Evolutionary conservation across 2,888 invertebrate species (phyloP).

Genomic region (Agrochola lota): DNA sequence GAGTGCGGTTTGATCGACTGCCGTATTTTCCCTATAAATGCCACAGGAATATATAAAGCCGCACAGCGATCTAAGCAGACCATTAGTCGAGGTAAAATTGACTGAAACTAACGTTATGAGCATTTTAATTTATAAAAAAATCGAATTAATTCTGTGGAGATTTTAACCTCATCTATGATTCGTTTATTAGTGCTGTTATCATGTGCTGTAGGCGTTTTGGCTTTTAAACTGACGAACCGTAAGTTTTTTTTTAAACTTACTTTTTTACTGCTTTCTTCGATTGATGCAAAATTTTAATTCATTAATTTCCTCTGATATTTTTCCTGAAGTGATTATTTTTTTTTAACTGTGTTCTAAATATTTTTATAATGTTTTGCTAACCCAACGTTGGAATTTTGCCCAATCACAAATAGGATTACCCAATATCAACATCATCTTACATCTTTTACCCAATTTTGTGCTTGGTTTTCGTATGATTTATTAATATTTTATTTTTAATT

Average conservation of each 20-base stretch:
- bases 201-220: conserved; percentile 42
- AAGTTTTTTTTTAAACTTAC: not conserved
- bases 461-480: not conserved
- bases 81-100: conserved; percentile 33
- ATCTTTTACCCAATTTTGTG: not conserved
- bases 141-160: not conserved
- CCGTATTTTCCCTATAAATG: conserved; percentile 40
- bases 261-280: not conserved
- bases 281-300: not conserved
- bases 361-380: not conserved
- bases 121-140: not conserved
- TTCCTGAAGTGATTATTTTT: not conserved
- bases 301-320: not conserved
- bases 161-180: conserved; percentile 54
- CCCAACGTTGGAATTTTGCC: not conserved
- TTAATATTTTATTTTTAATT: not conserved
- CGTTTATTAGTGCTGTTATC: conserved; percentile 47
- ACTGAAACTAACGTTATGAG: conserved; percentile 37
- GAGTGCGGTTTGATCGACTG: not conserved
- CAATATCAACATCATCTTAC: not conserved
- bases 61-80: fast-evolving
- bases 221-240: conserved; percentile 50
- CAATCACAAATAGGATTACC: not conserved
- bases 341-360: fast-evolving
- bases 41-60: conserved; percentile 28